phyloP scores from a whole-genome alignment of 2,113 vertebrate species.

The Columbina picui region DNA sequence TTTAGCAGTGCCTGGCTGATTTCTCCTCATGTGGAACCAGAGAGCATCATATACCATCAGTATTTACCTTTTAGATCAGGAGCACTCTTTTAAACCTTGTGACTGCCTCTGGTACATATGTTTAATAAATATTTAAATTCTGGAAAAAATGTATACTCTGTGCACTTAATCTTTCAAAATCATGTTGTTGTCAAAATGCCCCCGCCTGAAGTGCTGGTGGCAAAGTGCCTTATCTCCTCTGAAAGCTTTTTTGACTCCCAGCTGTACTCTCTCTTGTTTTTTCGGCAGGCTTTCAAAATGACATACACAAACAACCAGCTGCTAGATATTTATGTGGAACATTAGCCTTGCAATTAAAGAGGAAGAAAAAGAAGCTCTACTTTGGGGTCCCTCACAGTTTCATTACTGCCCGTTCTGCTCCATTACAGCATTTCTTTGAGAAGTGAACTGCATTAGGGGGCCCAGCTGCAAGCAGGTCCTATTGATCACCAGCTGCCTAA shows the following conservation, averaged over 20 bases:
- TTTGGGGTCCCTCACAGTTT: constrained; percentile 19
- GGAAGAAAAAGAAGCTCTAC: constrained; percentile 30
- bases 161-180: constrained; percentile 34
- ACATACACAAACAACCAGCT: constrained; percentile 58
- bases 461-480: constrained; percentile 24
- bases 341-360: constrained; percentile 56
- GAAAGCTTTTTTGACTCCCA: constrained; percentile 61
- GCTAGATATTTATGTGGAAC: constrained; percentile 56
- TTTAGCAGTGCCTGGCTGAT: neutral
- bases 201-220: neutral
- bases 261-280: constrained; percentile 52
- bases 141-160: neutral
- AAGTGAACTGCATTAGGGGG: neutral
- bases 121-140: constrained; percentile 51
- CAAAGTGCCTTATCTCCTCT: constrained; percentile 37
- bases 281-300: constrained; percentile 35
- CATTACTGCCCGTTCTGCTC: constrained; percentile 20
- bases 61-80: neutral
- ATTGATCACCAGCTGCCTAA: constrained; percentile 5
- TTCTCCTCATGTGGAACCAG: neutral
- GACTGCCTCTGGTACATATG: neutral
- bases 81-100: neutral
- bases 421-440: neutral
- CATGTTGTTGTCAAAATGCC: neutral
- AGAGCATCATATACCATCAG: neutral